phyloP scores from a whole-genome alignment of 2,888 invertebrate genomes.

The Clusia tigrina region DNA sequence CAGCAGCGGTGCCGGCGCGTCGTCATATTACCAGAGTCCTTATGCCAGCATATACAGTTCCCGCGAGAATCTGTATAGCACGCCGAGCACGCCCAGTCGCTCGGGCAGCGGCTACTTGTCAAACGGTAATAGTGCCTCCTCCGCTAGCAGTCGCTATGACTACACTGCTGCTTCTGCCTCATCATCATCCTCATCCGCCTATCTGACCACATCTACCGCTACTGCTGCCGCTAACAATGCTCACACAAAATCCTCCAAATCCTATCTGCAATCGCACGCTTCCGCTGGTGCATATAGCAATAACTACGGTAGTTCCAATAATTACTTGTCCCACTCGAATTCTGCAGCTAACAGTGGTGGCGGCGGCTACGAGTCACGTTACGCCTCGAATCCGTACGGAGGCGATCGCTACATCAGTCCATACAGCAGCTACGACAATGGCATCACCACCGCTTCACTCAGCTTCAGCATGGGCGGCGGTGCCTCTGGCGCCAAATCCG shows the following conservation, averaged over 20 bases:
- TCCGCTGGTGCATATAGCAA: neutral
- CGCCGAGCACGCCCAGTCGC: slow-evolving; percentile 37
- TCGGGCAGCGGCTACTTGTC: slow-evolving; percentile 47
- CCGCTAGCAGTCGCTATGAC: slow-evolving; percentile 40
- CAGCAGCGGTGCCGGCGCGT: slow-evolving; percentile 21
- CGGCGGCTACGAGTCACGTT: slow-evolving; percentile 54
- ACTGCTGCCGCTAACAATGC: slow-evolving; percentile 33
- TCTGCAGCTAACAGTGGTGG: slow-evolving; percentile 32
- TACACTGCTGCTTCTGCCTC: slow-evolving; percentile 32
- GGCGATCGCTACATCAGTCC: slow-evolving; percentile 63
- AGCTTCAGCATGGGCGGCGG: slow-evolving; percentile 45
- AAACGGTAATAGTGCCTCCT: slow-evolving; percentile 48
- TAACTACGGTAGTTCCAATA: slow-evolving; percentile 23
- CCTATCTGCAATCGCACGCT: slow-evolving; percentile 25
- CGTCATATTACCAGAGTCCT: slow-evolving; percentile 58
- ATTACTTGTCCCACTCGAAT: slow-evolving; percentile 20
- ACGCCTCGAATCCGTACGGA: slow-evolving; percentile 51
- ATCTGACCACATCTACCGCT: slow-evolving; percentile 11
- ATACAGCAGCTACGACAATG: slow-evolving; percentile 63
- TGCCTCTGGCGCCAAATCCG: slow-evolving; percentile 42
- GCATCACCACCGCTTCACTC: slow-evolving; percentile 64
- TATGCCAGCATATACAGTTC: slow-evolving; percentile 61
- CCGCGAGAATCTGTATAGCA: slow-evolving; percentile 59
- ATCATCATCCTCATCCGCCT: slow-evolving; percentile 26
- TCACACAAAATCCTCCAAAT: slow-evolving; percentile 30